Percentiles rank a stretch among this genome's conserved stretches.
These are phyloP conservation scores for Amblyopsis hoosieri DNA, from an alignment of 2,797 vertebrate species.

Conservation along the genomic window DNA sequence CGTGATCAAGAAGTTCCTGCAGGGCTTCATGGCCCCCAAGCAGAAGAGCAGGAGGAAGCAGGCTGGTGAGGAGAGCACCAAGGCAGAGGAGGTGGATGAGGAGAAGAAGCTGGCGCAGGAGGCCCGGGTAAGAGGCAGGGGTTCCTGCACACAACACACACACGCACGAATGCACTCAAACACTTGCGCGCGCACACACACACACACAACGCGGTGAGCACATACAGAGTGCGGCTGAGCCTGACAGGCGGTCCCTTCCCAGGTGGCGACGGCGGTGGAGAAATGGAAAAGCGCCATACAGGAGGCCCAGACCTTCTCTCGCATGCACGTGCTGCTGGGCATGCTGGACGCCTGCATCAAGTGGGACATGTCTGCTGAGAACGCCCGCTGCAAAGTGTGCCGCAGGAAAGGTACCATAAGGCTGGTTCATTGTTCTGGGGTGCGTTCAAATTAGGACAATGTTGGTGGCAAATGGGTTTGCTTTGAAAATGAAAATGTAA, in stretches of 20 bases:
- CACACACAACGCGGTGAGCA: no score
- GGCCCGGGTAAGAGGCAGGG: conserved; percentile 83
- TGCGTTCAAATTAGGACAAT: no score
- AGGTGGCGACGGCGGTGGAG: conserved; percentile 95
- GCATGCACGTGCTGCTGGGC: conserved; percentile 94
- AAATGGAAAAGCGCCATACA: conserved; percentile 93
- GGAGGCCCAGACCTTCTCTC: conserved; percentile 96
- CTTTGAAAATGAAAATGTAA: no score
- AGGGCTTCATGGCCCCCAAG: conserved; percentile 98
- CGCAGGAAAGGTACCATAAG: conserved; percentile 88
- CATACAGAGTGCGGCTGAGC: not conserved
- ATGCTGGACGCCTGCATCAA: conserved; percentile 98
- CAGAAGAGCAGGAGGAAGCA: conserved; percentile 92
- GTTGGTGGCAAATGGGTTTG: no score
- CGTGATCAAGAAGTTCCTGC: conserved; percentile 97
- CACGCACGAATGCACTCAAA: no score
- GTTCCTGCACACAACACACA: no score
- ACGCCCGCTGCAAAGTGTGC: conserved; percentile 97
- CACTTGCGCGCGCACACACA: no score
- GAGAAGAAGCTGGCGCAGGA: conserved; percentile 96
- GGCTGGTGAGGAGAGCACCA: conserved; percentile 83
- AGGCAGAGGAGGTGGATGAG: conserved; percentile 92
- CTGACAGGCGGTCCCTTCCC: conserved; percentile 31
- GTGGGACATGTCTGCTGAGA: conserved; percentile 99
- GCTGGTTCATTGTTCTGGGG: no score